Percentiles rank a stretch among this genome's conserved stretches.
Evolutionary conservation across 2,113 vertebrate genomes (phyloP).

Genomic region (Podiceps cristatus): DNA sequence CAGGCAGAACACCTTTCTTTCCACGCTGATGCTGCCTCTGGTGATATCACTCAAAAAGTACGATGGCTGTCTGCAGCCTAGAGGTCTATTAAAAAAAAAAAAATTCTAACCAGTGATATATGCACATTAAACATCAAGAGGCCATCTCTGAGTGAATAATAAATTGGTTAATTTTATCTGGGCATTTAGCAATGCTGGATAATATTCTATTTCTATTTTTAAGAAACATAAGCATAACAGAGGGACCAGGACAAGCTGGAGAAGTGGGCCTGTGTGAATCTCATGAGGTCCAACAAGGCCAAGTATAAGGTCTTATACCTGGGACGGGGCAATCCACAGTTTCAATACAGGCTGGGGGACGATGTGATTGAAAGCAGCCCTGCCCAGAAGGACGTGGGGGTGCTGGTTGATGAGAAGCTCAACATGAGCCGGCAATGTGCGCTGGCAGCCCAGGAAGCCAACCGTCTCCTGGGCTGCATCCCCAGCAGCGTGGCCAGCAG

Average conservation of each 20-base stretch:
- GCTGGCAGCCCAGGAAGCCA: no score
- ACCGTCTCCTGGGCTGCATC: no score
- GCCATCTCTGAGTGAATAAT: not conserved
- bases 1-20: conserved; percentile 12
- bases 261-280: no score
- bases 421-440: no score
- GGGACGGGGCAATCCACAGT: no score
- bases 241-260: not conserved
- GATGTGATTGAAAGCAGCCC: no score
- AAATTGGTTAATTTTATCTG: not conserved
- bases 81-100: not conserved
- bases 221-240: not conserved
- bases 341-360: no score
- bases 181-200: not conserved
- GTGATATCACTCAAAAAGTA: not conserved
- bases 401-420: no score
- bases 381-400: no score
- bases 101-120: not conserved
- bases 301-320: no score
- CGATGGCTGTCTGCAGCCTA: not conserved
- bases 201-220: not conserved
- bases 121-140: not conserved
- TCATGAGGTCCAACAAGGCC: no score
- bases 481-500: no score
- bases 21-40: not conserved